Evolutionary conservation across 2,113 vertebrate species (phyloP), one percentile per base, ranked within the genome.

Genomic region (Lanius ludovicianus): DNA sequence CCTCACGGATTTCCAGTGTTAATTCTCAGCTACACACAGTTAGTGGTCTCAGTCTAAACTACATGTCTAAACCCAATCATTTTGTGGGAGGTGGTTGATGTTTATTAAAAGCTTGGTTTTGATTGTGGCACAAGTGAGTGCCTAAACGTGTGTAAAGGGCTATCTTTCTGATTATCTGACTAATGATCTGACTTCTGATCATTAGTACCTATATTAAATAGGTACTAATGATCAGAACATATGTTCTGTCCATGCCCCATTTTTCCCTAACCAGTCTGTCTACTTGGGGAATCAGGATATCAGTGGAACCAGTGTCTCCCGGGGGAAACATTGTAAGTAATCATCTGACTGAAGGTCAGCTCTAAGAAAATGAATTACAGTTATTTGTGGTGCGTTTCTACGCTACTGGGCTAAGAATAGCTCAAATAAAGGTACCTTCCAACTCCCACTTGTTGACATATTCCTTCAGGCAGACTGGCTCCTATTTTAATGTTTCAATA

Each of bases 41-140:
- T 64, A 74, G 35, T 55, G 44, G 6, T 39, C 30, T 63, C 42
- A 80, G 12, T 52, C 57, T 83, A 60, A 80, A 31, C 41, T 44
- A 17, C 18, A 16, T 0, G 0, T n/a, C 31, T 37, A 39, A 62
- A 55, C 17, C 39, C 30, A 23, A 22, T 49, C n/a, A 46, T 82
- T 89, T 44, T 62, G 42, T 63, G 37, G 42, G 30, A 77, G 7
- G 21, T 86, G 27, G 30, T 56, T 71, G 28, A 59, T 52, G 23
- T 55, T 89, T 71, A n/a, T 30, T 17, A 49, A 87, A 71, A 78
- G 17, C 27, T 59, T 70, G 6, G 1, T 60, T 89, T 85, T 87
- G 30, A 27, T 42, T 60, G 57, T 84, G 84, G 47, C 44, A 46
- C 0, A 1, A 69, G n/a, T 49, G 33, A 49, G 37, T 78, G 39